phyloP scores from a whole-genome alignment of 2,888 invertebrate genomes.

The Cerastis leucographa region DNA sequence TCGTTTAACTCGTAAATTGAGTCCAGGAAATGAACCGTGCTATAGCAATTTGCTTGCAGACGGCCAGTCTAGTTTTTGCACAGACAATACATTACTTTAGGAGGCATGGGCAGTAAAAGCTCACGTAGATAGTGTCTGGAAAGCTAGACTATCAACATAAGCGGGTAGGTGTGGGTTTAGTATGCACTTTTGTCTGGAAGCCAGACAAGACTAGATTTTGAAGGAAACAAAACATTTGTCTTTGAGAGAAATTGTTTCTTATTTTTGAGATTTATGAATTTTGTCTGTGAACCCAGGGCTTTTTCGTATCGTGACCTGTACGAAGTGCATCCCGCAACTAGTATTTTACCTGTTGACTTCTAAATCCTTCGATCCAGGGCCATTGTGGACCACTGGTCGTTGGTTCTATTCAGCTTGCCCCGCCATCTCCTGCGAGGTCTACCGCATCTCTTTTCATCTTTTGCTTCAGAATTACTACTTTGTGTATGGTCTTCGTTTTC shows the following conservation, averaged over 20 bases:
- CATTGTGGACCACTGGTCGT: too few species aligned
- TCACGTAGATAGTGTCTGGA: constrained; percentile 50
- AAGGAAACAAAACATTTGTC: constrained; percentile 12
- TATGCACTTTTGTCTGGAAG: constrained; percentile 16
- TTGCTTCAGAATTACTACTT: neutral
- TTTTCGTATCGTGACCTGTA: neutral
- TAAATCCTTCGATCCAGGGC: too few species aligned
- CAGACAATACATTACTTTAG: constrained; percentile 44
- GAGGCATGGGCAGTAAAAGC: constrained; percentile 40
- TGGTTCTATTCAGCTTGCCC: too few species aligned
- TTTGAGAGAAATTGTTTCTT: neutral
- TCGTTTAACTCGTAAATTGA: constrained; percentile 26
- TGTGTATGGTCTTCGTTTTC: neutral
- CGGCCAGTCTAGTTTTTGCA: constrained; percentile 44
- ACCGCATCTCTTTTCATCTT: neutral
- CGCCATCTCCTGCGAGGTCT: too few species aligned
- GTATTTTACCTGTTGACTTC: neutral
- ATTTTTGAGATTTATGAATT: neutral
- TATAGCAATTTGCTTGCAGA: constrained; percentile 46
- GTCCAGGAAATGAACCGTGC: constrained; percentile 38
- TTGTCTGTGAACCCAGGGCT: neutral
- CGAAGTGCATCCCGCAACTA: neutral
- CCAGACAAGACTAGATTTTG: constrained; percentile 17
- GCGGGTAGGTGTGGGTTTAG: constrained; percentile 34
- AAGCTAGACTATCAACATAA: constrained; percentile 56